Evolutionary conservation across 2,113 vertebrate genomes (phyloP).

Genomic region (Ranitomeya imitator): DNA sequence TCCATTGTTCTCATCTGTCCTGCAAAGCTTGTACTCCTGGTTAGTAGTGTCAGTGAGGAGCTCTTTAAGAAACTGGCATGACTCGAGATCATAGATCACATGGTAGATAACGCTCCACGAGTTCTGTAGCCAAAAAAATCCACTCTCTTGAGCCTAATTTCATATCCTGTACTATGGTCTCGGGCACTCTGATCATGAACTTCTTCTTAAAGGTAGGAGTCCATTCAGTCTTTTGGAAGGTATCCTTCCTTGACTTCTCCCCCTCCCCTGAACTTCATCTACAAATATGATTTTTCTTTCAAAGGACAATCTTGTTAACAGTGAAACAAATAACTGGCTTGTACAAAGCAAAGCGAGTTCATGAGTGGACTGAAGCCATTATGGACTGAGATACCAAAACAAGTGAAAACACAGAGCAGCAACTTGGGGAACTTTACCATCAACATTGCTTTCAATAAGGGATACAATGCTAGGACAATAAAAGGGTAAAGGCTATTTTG

Average conservation of each 20-base stretch:
- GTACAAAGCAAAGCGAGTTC: background rate
- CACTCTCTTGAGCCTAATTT: constrained; percentile 44
- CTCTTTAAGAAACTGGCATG: constrained; percentile 30
- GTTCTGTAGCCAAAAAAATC: constrained; percentile 40
- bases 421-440: background rate
- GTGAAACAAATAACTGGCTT: background rate
- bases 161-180: constrained; percentile 38
- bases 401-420: background rate
- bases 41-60: constrained; percentile 33
- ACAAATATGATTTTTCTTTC: constrained; percentile 12
- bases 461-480: background rate
- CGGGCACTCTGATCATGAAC: constrained; percentile 49
- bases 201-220: constrained; percentile 46
- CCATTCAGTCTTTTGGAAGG: constrained; percentile 23
- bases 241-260: constrained; percentile 11
- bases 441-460: background rate
- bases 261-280: constrained; percentile 22
- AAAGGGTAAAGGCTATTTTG: background rate
- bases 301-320: constrained; percentile 12
- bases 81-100: constrained; percentile 52
- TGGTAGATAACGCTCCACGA: constrained; percentile 22
- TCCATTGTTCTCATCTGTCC: constrained; percentile 50
- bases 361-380: background rate
- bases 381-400: no score
- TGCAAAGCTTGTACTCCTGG: constrained; percentile 42